These are phyloP conservation scores for Mya arenaria DNA, from an alignment of 1,140 invertebrate genomes.

Conservation along the genomic window DNA sequence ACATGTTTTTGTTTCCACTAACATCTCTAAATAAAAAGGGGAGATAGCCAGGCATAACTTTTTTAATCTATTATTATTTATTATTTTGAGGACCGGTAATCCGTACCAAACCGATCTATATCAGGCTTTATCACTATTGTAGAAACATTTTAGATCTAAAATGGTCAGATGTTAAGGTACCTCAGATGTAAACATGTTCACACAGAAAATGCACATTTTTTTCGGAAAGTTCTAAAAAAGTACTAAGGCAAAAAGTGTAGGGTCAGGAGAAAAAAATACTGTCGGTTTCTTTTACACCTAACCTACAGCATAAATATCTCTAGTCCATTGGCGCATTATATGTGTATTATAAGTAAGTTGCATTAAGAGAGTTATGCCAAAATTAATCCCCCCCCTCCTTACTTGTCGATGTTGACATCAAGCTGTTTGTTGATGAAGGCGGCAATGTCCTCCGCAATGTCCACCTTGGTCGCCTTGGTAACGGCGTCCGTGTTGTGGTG, in stretches of 20 bases:
- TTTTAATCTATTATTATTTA: too few species aligned
- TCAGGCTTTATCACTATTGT: too few species aligned
- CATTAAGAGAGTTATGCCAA: background rate
- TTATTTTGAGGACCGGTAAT: too few species aligned
- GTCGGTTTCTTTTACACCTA: background rate
- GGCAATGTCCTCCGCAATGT: conserved; percentile 49
- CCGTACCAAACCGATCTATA: too few species aligned
- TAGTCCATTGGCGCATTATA: background rate
- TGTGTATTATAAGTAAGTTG: background rate
- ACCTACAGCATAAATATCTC: background rate
- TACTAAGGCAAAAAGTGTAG: background rate
- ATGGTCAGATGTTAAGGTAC: too few species aligned
- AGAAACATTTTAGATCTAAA: too few species aligned
- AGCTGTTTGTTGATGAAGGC: conserved; percentile 42
- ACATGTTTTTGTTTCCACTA: too few species aligned
- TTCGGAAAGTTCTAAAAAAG: background rate
- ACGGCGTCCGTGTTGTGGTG: conserved; percentile 56
- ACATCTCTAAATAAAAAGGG: too few species aligned
- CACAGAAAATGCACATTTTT: background rate
- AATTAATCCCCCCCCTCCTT: too few species aligned
- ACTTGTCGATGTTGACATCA: conserved; percentile 50
- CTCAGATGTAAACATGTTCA: too few species aligned
- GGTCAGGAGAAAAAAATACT: background rate
- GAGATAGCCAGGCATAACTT: too few species aligned
- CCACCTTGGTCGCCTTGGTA: conserved; percentile 37